A percentile compares a stretch with the other conserved stretches of the same genome.
phyloP scores from a whole-genome alignment of 2,797 vertebrate genomes.

The Periparus ater region DNA sequence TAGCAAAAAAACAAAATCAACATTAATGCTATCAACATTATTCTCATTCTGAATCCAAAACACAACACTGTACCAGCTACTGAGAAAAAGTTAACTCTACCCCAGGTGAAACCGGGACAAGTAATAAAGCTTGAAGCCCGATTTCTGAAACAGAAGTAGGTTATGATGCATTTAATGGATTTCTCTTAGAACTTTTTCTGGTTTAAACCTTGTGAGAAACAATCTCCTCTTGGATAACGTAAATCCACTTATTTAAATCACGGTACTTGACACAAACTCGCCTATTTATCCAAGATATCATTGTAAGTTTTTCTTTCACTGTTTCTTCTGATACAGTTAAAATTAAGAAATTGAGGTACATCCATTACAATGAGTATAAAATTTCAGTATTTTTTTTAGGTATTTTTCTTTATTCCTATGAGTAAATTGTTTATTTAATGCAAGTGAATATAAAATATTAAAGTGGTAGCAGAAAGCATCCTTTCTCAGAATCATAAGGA shows the following conservation, averaged over 20 bases:
- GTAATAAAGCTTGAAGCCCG: background rate
- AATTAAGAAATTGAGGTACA: background rate
- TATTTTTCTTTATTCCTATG: background rate
- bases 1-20: background rate
- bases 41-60: background rate
- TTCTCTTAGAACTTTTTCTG: background rate
- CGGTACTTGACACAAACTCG: background rate
- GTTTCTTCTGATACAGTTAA: background rate
- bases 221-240: background rate
- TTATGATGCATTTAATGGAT: background rate
- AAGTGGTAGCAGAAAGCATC: background rate
- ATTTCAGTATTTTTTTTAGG: accelerated
- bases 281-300: background rate
- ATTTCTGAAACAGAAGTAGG: background rate
- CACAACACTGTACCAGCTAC: background rate
- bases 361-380: background rate
- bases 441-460: background rate
- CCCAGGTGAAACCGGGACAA: background rate
- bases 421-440: background rate
- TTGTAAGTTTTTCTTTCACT: background rate
- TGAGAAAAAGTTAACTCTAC: background rate
- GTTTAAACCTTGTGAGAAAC: background rate
- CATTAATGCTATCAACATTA: background rate
- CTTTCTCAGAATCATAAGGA: background rate
- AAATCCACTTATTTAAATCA: background rate